phyloP scores from a whole-genome alignment of 2,113 vertebrate species.

The Toxotes chatareus region DNA sequence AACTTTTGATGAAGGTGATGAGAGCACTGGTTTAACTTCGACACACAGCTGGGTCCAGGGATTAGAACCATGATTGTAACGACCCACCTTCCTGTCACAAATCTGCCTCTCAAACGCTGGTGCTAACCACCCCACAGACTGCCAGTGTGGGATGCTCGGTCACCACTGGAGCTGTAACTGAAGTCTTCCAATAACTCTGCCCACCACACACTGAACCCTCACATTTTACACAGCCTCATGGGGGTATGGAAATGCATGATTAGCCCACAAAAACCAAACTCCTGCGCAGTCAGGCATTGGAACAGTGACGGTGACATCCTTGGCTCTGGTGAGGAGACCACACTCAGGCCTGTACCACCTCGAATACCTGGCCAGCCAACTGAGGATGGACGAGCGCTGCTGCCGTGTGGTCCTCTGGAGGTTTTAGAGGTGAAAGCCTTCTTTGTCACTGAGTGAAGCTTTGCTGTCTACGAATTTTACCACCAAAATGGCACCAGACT shows the following conservation, averaged over 20 bases:
- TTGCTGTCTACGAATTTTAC: slow-evolving; percentile 50
- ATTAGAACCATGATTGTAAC: background rate
- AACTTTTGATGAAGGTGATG: slow-evolving; percentile 6
- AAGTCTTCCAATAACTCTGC: slow-evolving; percentile 61
- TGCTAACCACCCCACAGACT: slow-evolving; percentile 22
- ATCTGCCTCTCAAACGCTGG: slow-evolving; percentile 26
- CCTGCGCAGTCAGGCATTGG: slow-evolving; percentile 52
- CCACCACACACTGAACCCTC: slow-evolving; percentile 61
- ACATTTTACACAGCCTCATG: slow-evolving; percentile 53
- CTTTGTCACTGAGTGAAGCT: slow-evolving; percentile 68
- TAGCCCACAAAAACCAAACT: slow-evolving; percentile 58
- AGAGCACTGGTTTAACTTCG: background rate
- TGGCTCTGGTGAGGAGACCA: slow-evolving; percentile 68
- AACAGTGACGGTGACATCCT: slow-evolving; percentile 78
- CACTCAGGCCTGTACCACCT: slow-evolving; percentile 56
- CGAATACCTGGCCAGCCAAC: slow-evolving; percentile 30
- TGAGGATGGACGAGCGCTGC: slow-evolving; percentile 26
- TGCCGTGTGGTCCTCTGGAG: slow-evolving; percentile 61
- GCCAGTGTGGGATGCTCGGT: slow-evolving; percentile 44
- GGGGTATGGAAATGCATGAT: slow-evolving; percentile 55
- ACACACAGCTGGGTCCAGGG: background rate
- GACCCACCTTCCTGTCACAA: slow-evolving; percentile 28
- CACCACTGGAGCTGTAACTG: slow-evolving; percentile 26
- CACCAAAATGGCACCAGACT: slow-evolving; percentile 57
- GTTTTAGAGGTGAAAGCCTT: slow-evolving; percentile 68